Evolutionary conservation across 2,797 vertebrate genomes (phyloP).

Genomic region (Peromyscus eremicus): DNA sequence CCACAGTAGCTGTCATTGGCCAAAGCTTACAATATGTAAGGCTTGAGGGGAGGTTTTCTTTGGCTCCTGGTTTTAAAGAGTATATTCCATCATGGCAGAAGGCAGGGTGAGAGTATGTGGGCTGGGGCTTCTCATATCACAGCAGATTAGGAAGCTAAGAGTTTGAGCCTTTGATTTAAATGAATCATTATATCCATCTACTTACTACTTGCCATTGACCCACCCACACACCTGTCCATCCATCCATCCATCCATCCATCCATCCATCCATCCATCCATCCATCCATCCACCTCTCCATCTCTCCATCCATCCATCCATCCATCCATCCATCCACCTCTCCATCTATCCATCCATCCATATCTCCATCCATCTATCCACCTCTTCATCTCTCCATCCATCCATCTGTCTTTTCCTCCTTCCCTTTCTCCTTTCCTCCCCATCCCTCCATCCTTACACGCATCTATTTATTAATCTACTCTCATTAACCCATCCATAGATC

Average conservation of each 20-base stretch:
- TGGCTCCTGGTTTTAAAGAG: not conserved
- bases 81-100: not conserved
- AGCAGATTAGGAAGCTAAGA: not conserved
- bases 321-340: too few species aligned
- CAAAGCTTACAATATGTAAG: not conserved
- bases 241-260: not conserved
- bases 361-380: not conserved
- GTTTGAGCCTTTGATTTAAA: not conserved
- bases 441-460: not conserved
- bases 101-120: not conserved
- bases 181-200: not conserved
- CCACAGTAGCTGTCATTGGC: not conserved
- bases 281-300: fast-evolving
- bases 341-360: not conserved
- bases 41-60: not conserved
- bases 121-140: not conserved
- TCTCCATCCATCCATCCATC: not conserved
- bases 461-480: not conserved
- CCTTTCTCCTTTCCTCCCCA: not conserved
- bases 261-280: not conserved
- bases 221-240: not conserved
- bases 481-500: not conserved
- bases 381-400: not conserved
- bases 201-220: not conserved
- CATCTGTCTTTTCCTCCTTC: not conserved